These are phyloP conservation scores for Halcyon chelicuti DNA, from an alignment of 2,797 vertebrate species.

Conservation along the genomic window DNA sequence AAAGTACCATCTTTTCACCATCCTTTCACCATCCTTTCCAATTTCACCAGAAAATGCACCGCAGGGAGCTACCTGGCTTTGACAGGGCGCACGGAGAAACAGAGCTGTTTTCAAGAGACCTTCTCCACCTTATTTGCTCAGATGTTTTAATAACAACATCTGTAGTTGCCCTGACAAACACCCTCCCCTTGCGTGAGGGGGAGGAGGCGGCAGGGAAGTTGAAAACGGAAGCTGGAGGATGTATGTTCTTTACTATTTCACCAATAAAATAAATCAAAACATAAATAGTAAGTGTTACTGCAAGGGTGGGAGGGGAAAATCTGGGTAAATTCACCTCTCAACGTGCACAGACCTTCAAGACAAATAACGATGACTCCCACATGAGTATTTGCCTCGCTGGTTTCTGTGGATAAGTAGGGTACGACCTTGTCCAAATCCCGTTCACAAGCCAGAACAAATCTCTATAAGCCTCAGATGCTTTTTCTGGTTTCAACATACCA, in stretches of 20 bases:
- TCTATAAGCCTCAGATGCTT: background rate
- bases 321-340: conserved; percentile 34
- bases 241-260: background rate
- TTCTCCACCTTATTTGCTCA: background rate
- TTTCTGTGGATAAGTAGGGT: background rate
- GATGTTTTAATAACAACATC: background rate
- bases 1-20: background rate
- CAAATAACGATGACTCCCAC: background rate
- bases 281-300: conserved; percentile 43
- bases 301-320: conserved; percentile 48
- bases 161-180: background rate
- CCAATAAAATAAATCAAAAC: background rate
- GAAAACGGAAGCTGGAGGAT: conserved; percentile 37
- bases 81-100: background rate
- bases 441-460: background rate
- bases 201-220: background rate
- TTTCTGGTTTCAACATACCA: background rate
- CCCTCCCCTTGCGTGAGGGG: background rate
- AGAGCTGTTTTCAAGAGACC: background rate
- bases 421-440: background rate
- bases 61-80: background rate
- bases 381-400: background rate
- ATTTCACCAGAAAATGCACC: background rate
- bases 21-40: background rate
- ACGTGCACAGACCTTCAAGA: background rate